Percentiles rank a stretch among this genome's conserved stretches.
Evolutionary conservation across 2,113 vertebrate species (phyloP).

Genomic region (Trematocara stigmaticum): DNA sequence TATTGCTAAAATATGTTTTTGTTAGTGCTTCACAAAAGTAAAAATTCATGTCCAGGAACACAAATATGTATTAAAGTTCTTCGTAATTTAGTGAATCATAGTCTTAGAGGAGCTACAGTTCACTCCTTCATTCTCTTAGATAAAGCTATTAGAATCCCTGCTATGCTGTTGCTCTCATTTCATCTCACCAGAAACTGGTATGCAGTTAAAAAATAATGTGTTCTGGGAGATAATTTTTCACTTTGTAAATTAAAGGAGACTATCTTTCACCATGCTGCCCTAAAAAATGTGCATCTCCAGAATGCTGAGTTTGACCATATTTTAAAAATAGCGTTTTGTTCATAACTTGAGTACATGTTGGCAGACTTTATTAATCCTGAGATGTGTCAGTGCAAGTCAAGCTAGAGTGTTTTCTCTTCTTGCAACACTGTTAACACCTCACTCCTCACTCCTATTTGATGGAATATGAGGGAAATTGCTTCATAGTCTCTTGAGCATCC

Average conservation of each 20-base stretch:
- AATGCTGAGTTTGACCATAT: not conserved
- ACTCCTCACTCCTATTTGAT: constrained; percentile 18
- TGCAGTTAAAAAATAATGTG: not conserved
- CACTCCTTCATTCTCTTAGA: not conserved
- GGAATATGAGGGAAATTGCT: constrained; percentile 44
- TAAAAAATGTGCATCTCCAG: not conserved
- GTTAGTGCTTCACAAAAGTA: not conserved
- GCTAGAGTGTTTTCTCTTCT: constrained; percentile 1
- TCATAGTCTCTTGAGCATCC: constrained; percentile 26
- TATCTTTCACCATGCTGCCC: not conserved
- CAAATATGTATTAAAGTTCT: not conserved
- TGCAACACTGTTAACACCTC: constrained; percentile 2
- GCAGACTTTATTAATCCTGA: constrained; percentile 3
- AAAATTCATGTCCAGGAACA: not conserved
- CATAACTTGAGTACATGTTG: not conserved
- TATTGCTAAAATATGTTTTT: not conserved
- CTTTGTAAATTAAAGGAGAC: constrained; percentile 40
- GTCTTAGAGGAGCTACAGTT: not conserved
- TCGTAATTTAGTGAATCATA: not conserved
- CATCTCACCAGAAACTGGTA: not conserved
- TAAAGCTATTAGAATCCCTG: constrained; percentile 12
- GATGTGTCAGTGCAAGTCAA: not conserved
- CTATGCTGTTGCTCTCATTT: constrained; percentile 2
- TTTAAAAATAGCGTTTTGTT: not conserved
- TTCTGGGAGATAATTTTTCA: not conserved